Conservation (phyloP, 2,888 invertebrate species). For the Poecilus cupreus region DNA sequence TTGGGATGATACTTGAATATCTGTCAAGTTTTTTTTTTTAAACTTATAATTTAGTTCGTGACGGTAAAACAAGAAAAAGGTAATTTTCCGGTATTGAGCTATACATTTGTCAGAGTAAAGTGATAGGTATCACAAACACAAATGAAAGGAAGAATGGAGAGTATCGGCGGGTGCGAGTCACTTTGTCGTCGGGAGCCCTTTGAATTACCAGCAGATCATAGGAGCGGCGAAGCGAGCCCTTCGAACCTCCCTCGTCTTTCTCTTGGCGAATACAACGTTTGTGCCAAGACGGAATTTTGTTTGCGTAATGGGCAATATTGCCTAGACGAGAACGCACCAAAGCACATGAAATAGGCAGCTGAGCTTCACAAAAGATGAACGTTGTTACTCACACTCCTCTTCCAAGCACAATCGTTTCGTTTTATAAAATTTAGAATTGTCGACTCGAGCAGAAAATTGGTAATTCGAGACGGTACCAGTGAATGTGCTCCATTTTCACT, state of each 20-base stretch:
- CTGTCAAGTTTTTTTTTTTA: too few species aligned
- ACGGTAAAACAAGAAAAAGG: too few species aligned
- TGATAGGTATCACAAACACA: not conserved
- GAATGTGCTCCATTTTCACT: not conserved
- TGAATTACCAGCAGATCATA: conserved; percentile 30
- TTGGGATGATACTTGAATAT: too few species aligned
- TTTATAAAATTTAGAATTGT: conserved; percentile 33
- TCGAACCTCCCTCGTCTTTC: not conserved
- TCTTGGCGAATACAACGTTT: too few species aligned
- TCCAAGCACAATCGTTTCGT: conserved; percentile 37
- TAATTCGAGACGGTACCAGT: conserved; percentile 28
- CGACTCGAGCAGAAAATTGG: conserved; percentile 47
- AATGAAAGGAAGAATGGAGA: not conserved
- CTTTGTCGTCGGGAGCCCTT: not conserved
- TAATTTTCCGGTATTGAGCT: too few species aligned
- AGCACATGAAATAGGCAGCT: conserved; percentile 43
- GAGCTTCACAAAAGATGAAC: conserved; percentile 45
- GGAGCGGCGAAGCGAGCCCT: not conserved
- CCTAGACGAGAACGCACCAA: conserved; percentile 35
- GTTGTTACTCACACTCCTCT: conserved; percentile 34
- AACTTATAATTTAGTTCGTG: too few species aligned
- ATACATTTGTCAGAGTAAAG: too few species aligned
- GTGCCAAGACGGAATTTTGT: conserved; percentile 41
- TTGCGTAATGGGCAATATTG: conserved; percentile 53
- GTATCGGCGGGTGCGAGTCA: too few species aligned